Evolutionary conservation across 1,140 invertebrate species (phyloP).

Genomic region (Drosophila baimaii): DNA sequence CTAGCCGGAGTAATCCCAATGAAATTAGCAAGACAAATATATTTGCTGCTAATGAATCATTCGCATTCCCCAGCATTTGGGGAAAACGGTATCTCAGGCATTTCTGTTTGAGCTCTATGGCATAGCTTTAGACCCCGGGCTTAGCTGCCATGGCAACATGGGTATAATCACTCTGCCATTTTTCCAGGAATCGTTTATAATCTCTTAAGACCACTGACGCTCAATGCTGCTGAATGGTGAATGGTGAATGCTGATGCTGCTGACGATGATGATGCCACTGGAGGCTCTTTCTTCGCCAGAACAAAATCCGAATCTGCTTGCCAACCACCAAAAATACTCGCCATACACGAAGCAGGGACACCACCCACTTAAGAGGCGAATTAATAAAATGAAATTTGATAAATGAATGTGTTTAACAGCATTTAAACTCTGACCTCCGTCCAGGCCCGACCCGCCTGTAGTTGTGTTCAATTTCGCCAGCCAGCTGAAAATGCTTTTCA

Average conservation of each 20-base stretch:
- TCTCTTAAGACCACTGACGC: conserved; percentile 64
- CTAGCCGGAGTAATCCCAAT: conserved; percentile 18
- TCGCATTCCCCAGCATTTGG: conserved; percentile 13
- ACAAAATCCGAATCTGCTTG: conserved; percentile 25
- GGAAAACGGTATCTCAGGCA: conserved; percentile 14
- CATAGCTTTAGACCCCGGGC: conserved; percentile 26
- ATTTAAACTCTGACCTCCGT: conserved; percentile 66
- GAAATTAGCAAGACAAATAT: conserved; percentile 42
- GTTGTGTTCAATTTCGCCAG: conserved; percentile 28
- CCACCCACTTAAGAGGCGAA: conserved; percentile 40
- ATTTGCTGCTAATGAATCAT: conserved; percentile 50
- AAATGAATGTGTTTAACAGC: conserved; percentile 74
- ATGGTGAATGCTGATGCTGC: conserved; percentile 26
- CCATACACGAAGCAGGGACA: conserved; percentile 25
- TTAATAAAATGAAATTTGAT: conserved; percentile 77
- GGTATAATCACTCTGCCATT: conserved; percentile 60
- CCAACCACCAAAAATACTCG: neutral
- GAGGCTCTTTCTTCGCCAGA: conserved; percentile 21
- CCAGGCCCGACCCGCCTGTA: conserved; percentile 14
- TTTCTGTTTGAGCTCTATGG: conserved; percentile 36
- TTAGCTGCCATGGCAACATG: conserved; percentile 59
- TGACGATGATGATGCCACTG: conserved; percentile 21
- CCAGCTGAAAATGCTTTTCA: conserved; percentile 58
- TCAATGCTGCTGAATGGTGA: conserved; percentile 33
- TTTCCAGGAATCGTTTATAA: conserved; percentile 70